Conservation (phyloP, 2,113 vertebrate species). For the Dipodomys merriami region DNA sequence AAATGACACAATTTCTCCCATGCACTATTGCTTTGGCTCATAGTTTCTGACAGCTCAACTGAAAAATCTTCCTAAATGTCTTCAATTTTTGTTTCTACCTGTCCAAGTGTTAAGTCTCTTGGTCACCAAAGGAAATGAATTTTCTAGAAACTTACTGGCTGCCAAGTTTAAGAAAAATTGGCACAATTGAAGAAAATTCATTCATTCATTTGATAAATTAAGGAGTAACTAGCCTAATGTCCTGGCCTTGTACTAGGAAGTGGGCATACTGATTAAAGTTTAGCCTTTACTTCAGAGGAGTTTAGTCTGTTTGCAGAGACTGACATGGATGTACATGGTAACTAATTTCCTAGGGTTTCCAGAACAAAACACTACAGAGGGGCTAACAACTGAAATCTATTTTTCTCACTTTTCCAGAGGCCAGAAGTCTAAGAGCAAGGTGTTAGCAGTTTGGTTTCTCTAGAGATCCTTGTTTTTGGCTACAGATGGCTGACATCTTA, state of each 20-base stretch:
- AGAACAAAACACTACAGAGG: background rate
- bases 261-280: background rate
- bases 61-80: constrained; percentile 15
- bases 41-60: background rate
- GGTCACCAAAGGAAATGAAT: background rate
- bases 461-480: background rate
- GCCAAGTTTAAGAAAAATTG: background rate
- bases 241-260: background rate
- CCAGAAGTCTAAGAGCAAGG: background rate
- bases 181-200: background rate
- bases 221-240: background rate
- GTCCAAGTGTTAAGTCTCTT: background rate
- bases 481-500: background rate
- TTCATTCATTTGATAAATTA: background rate
- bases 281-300: background rate
- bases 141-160: background rate
- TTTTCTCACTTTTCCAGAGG: background rate
- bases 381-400: background rate
- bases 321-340: background rate
- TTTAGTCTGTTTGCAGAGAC: background rate
- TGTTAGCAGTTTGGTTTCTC: background rate
- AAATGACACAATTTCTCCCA: background rate
- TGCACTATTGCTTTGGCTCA: background rate
- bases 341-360: background rate
- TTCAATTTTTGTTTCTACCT: background rate